Evolutionary conservation across 1,140 invertebrate species (phyloP), one percentile per base, ranked within the genome.

Genomic region (Trinorchestia longiramus): DNA sequence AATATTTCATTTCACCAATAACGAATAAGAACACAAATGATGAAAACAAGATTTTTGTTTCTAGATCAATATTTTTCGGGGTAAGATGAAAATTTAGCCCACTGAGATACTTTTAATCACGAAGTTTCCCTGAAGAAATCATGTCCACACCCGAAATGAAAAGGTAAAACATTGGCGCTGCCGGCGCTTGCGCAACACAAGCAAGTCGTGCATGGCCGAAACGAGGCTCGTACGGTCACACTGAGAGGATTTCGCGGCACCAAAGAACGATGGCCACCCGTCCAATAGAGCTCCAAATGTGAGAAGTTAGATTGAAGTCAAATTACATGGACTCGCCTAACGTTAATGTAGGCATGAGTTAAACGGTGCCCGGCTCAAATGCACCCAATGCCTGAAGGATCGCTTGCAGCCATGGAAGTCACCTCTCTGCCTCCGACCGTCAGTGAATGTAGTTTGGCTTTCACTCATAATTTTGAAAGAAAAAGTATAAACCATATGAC

Each of bases 271-370:
- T 94, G 92, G 92, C 92, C 44, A n/a, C 92, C 40, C 92, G 92
- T 94, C 92, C 92, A 45, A 94, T 94, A 47, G 92, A 94, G 92
- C 92, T 94, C 92, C 92, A 94, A 94, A 94, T 94, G 92, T 94
- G 92, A 94, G 92, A 94, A 94, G 92, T 94, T 94, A 94, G 92
- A 94, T 94, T 94, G 92, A 94, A 94, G 92, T 94, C 92, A 94
- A 94, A 94, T 94, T 94, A 94, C 92, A 94, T 94, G 43, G 92
- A 94, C 92, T 43, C 92, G 92, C 92, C 92, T 94, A 43, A 94
- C 92, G 92, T 94, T 94, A 94, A 94, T 94, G 92, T 94, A 94
- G 92, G 92, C 92, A 94, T 94, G 92, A 94, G 43, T 94, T 94
- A 94, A 94, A 94, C 43, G 92, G 92, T 45, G 92, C 43, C 92